These are phyloP conservation scores for Avahi laniger DNA, from an alignment of 2,797 vertebrate species.

Conservation along the genomic window DNA sequence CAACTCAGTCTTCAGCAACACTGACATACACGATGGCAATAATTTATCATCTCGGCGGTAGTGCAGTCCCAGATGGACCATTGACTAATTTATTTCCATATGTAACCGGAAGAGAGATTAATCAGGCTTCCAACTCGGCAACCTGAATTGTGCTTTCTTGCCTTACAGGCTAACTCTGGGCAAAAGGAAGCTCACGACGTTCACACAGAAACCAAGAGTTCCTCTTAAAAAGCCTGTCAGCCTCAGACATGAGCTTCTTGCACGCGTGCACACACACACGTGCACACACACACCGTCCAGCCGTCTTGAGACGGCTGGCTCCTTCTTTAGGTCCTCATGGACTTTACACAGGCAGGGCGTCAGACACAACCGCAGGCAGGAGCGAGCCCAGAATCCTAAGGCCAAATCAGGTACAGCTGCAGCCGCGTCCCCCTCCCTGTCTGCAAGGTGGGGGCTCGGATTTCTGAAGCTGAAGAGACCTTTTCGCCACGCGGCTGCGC, in stretches of 20 bases:
- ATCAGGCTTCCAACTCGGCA: constrained; percentile 85
- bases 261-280: not conserved
- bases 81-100: constrained; percentile 90
- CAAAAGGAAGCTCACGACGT: constrained; percentile 72
- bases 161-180: constrained; percentile 74
- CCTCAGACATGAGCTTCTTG: not conserved
- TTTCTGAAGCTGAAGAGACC: constrained; percentile 67
- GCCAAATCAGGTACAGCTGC: not conserved
- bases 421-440: not conserved
- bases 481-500: not conserved
- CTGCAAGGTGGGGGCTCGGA: not conserved
- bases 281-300: not conserved
- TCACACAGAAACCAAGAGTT: constrained; percentile 77
- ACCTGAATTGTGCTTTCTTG: constrained; percentile 81
- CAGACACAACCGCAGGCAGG: not conserved
- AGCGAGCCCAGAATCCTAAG: not conserved
- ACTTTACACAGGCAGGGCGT: not conserved
- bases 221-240: constrained; percentile 61
- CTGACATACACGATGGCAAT: constrained; percentile 77
- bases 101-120: constrained; percentile 88
- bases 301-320: not conserved
- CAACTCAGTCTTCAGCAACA: constrained; percentile 80
- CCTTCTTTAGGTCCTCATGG: not conserved
- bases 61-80: constrained; percentile 85
- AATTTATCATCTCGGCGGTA: constrained; percentile 87